Conservation (phyloP, 1,140 invertebrate species). For the Drosophila rufa region DNA sequence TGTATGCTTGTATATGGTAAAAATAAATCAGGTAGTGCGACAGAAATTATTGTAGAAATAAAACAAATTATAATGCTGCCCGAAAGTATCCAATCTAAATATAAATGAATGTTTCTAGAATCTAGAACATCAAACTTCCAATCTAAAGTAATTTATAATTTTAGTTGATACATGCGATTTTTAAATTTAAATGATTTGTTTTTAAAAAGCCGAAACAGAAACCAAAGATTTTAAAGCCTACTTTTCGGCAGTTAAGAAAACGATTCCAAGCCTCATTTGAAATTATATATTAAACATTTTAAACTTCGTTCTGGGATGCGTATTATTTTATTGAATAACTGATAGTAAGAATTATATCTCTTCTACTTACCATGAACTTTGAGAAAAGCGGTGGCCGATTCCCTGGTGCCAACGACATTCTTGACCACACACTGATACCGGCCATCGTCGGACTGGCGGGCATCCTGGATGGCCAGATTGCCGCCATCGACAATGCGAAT, state of each 20-base stretch:
- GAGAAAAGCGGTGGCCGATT: slow-evolving; percentile 90
- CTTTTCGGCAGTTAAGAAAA: not conserved
- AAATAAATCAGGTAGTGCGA: too few species aligned
- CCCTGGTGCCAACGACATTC: slow-evolving; percentile 92
- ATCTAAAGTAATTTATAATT: too few species aligned
- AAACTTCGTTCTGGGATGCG: not conserved
- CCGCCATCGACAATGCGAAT: slow-evolving; percentile 92
- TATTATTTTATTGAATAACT: not conserved
- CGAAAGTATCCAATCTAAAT: not conserved
- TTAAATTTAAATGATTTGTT: too few species aligned
- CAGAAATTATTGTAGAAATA: too few species aligned
- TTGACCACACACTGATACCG: slow-evolving; percentile 93
- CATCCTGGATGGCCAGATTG: slow-evolving; percentile 93
- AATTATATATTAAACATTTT: not conserved
- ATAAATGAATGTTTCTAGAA: too few species aligned
- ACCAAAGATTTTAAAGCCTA: not conserved
- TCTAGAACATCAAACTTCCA: too few species aligned
- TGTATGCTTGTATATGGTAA: too few species aligned
- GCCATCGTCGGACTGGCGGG: slow-evolving; percentile 92
- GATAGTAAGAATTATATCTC: not conserved
- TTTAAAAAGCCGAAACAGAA: not conserved
- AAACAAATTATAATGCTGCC: too few species aligned
- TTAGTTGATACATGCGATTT: too few species aligned
- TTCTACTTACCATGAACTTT: slow-evolving; percentile 91
- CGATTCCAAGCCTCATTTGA: not conserved